phyloP scores from a whole-genome alignment of 1,140 invertebrate species.

The Amphibalanus amphitrite region DNA sequence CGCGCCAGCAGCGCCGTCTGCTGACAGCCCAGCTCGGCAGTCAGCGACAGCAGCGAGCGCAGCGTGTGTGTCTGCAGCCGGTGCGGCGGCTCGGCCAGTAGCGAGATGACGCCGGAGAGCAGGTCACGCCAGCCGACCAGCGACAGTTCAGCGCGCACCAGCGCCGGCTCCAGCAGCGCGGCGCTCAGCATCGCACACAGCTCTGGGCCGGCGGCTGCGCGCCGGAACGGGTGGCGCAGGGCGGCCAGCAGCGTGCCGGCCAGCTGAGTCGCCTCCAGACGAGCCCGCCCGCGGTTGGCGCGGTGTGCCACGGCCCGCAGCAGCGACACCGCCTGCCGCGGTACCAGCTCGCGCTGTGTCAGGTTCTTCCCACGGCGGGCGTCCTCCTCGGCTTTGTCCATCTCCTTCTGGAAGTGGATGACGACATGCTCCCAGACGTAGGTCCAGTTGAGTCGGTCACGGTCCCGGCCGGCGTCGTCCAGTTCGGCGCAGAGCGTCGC shows the following conservation, averaged over 20 bases:
- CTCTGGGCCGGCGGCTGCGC: not conserved
- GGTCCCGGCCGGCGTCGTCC: not conserved
- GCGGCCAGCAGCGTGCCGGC: not conserved
- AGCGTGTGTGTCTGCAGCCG: not conserved
- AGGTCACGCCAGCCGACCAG: not conserved
- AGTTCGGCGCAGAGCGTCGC: not conserved
- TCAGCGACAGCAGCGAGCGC: not conserved
- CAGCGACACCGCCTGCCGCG: not conserved
- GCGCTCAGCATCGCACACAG: not conserved
- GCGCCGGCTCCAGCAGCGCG: not conserved
- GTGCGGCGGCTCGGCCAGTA: not conserved
- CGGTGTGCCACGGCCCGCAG: not conserved
- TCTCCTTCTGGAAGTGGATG: not conserved
- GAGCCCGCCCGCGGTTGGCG: not conserved
- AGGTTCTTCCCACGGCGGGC: not conserved
- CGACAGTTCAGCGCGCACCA: not conserved
- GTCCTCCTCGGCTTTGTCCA: not conserved
- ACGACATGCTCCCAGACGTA: not conserved
- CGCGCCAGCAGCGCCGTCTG: not conserved
- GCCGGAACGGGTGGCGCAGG: not conserved
- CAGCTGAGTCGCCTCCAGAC: not conserved
- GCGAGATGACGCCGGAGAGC: not conserved
- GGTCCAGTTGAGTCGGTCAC: not conserved
- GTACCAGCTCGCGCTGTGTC: not conserved
- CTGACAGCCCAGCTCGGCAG: not conserved